Percentiles rank a stretch among this genome's conserved stretches.
These are phyloP conservation scores for Callimorpha dominula DNA, from an alignment of 2,888 invertebrate species.

Conservation along the genomic window DNA sequence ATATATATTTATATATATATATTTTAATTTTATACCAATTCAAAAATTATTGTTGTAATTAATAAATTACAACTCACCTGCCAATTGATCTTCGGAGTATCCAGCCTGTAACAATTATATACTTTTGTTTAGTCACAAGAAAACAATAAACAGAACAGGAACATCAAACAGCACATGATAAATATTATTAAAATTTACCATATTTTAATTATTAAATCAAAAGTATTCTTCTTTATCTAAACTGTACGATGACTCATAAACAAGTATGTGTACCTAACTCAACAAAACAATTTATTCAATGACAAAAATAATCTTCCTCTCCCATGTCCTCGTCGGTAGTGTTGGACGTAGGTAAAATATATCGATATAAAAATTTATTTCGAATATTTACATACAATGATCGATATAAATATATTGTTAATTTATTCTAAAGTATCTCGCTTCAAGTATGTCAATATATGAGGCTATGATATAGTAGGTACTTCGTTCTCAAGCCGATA, in stretches of 20 bases:
- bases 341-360: neutral
- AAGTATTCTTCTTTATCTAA: neutral
- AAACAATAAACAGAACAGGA: neutral
- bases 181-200: constrained; percentile 21
- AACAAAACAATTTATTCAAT: constrained; percentile 24
- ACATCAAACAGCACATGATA: neutral
- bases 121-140: neutral
- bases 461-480: too few species aligned
- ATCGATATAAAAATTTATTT: neutral
- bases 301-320: constrained; percentile 16
- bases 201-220: constrained; percentile 1
- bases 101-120: constrained; percentile 88
- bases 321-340: neutral
- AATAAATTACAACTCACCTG: constrained; percentile 90
- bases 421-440: too few species aligned
- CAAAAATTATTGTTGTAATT: neutral
- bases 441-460: too few species aligned
- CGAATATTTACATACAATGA: too few species aligned
- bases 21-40: neutral
- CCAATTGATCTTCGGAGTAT: constrained; percentile 96
- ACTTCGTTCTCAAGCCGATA: too few species aligned
- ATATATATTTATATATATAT: too few species aligned
- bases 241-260: constrained; percentile 21
- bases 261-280: constrained; percentile 5
- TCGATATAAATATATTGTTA: too few species aligned